Conservation (phyloP, 2,113 vertebrate genomes). For the Coryphaenoides rupestris region DNA sequence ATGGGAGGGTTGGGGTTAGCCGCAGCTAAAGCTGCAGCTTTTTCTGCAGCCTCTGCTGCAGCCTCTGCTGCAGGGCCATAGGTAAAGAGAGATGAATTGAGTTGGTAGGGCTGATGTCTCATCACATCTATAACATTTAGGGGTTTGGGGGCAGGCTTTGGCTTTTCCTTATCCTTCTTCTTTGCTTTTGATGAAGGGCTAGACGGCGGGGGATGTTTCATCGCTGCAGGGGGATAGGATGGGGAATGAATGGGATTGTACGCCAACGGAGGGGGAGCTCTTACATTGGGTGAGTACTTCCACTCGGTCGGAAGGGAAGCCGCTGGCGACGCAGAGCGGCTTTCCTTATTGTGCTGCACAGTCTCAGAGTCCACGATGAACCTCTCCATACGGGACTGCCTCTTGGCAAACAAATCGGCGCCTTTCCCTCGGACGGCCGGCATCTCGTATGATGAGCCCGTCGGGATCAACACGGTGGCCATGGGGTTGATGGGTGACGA, state of each 20-base stretch:
- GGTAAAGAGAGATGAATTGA: slow-evolving; percentile 90
- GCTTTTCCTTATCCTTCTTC: slow-evolving; percentile 77
- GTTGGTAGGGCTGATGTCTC: slow-evolving; percentile 96
- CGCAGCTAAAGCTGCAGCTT: slow-evolving; percentile 43
- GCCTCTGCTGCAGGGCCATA: slow-evolving; percentile 82
- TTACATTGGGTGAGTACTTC: slow-evolving; percentile 92
- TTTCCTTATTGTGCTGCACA: slow-evolving; percentile 84
- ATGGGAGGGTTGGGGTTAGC: slow-evolving; percentile 48
- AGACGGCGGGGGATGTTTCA: slow-evolving; percentile 73
- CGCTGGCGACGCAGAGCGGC: slow-evolving; percentile 81
- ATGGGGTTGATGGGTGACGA: slow-evolving; percentile 71
- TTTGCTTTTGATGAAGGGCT: slow-evolving; percentile 65
- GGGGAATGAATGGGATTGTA: slow-evolving; percentile 94
- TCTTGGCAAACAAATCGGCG: slow-evolving; percentile 92
- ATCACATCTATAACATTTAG: slow-evolving; percentile 92
- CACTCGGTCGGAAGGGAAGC: slow-evolving; percentile 88
- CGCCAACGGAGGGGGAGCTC: slow-evolving; percentile 87
- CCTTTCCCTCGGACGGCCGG: slow-evolving; percentile 87
- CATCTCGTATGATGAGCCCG: slow-evolving; percentile 81
- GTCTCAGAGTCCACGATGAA: slow-evolving; percentile 94
- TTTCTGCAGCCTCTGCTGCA: slow-evolving; percentile 54
- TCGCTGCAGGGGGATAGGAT: slow-evolving; percentile 85
- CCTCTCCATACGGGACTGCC: slow-evolving; percentile 97
- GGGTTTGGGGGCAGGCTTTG: slow-evolving; percentile 81
- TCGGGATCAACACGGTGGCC: slow-evolving; percentile 59